Conservation (phyloP, 1,140 invertebrate species). For the Drosophila nannoptera region DNA sequence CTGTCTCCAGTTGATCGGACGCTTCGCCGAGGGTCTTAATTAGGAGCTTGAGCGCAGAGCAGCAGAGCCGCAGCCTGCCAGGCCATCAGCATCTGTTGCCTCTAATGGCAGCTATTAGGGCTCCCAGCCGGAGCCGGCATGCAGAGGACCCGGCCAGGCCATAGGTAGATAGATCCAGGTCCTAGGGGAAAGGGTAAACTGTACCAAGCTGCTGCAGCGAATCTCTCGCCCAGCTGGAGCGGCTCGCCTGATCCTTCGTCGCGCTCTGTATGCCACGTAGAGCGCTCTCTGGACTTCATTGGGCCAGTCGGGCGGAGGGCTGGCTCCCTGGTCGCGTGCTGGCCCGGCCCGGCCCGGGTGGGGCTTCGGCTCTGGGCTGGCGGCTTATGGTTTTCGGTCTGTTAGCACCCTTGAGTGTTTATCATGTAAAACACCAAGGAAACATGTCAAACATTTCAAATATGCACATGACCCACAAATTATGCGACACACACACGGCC, state of each 20-base stretch:
- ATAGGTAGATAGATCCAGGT: no score
- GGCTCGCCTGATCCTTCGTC: no score
- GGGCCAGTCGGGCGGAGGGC: background rate
- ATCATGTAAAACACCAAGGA: constrained; percentile 72
- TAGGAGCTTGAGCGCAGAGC: constrained; percentile 1
- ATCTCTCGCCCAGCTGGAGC: no score
- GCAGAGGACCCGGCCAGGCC: no score
- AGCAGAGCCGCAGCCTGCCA: background rate
- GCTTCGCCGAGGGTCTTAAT: constrained; percentile 17
- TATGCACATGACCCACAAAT: constrained; percentile 72
- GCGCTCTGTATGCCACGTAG: no score
- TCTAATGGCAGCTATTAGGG: constrained; percentile 10
- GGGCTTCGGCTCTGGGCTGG: background rate
- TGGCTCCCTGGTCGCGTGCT: constrained; percentile 19
- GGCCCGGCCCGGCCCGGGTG: no score
- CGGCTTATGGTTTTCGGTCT: constrained; percentile 20
- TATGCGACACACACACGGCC: constrained; percentile 47
- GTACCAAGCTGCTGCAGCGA: no score
- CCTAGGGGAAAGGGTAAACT: no score
- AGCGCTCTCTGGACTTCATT: background rate
- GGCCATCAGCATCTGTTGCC: constrained; percentile 1
- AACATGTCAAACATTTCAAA: constrained; percentile 76
- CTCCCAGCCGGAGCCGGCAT: background rate
- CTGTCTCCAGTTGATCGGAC: background rate
- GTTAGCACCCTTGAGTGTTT: constrained; percentile 70